Percentiles rank a stretch among this genome's conserved stretches.
Conservation (phyloP, 2,888 invertebrate genomes). For the Orthosia gothica region DNA sequence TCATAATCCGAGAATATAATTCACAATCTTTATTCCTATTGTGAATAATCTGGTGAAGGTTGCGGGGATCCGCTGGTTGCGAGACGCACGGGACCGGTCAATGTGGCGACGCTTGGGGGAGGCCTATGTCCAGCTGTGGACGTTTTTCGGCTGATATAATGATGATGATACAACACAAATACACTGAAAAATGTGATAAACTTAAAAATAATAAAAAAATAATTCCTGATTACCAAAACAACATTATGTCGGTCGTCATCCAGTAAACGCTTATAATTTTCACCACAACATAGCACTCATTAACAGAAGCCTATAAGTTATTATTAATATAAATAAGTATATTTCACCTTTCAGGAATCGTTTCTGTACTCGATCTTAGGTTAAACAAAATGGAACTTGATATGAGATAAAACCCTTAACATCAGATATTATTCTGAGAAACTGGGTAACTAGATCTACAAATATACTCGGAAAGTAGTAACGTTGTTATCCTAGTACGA, state of each 20-base stretch:
- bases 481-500: neutral
- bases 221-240: neutral
- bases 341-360: neutral
- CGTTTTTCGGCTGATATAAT: too few relatives aligned
- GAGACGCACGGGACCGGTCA: too few relatives aligned
- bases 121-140: too few relatives aligned
- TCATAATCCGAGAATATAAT: constrained; percentile 57
- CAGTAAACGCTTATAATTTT: neutral
- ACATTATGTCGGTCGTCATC: neutral
- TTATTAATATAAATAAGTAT: neutral
- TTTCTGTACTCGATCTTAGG: neutral
- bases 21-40: constrained; percentile 60
- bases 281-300: neutral
- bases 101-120: too few relatives aligned
- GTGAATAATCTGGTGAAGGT: too few relatives aligned
- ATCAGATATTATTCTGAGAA: constrained; percentile 15
- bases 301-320: neutral
- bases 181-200: too few relatives aligned
- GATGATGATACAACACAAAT: too few relatives aligned
- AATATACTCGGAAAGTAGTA: neutral
- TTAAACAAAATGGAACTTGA: constrained; percentile 9
- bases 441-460: constrained; percentile 10
- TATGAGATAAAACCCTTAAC: constrained; percentile 8
- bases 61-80: too few relatives aligned
- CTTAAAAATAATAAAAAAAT: too few relatives aligned